Conservation (phyloP, 2,113 vertebrate species). For the Connochaetes taurinus region DNA sequence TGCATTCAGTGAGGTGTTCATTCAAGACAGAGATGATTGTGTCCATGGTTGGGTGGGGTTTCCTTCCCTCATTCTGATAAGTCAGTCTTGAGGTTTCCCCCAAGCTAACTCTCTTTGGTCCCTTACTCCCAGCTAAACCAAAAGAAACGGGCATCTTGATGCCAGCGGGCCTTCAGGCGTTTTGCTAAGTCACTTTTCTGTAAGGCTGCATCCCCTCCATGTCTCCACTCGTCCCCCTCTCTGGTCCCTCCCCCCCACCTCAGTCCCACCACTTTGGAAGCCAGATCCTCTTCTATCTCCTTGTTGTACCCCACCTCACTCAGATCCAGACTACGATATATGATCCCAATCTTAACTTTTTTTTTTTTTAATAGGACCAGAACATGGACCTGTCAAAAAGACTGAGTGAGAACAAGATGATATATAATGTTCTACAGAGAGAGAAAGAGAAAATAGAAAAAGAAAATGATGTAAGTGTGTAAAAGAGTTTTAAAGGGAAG, state of each 20-base stretch:
- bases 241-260: background rate
- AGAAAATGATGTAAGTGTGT: constrained; percentile 68
- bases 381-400: background rate
- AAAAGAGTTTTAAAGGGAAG: background rate
- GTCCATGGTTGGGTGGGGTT: background rate
- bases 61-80: background rate
- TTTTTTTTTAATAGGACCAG: constrained; percentile 57
- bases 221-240: rapidly evolving
- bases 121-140: background rate
- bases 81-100: background rate
- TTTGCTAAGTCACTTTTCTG: background rate
- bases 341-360: background rate
- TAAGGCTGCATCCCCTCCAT: background rate
- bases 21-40: background rate
- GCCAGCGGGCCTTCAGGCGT: background rate
- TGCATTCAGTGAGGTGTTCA: background rate
- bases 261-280: background rate
- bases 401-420: constrained; percentile 47
- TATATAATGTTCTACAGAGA: constrained; percentile 38
- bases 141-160: background rate
- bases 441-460: constrained; percentile 43
- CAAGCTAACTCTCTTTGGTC: background rate
- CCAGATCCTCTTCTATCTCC: background rate
- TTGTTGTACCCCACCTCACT: background rate
- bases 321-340: background rate